Evolutionary conservation across 2,888 invertebrate species (phyloP), one percentile per base, ranked within the genome.

Genomic region (Epiblema foenella): DNA sequence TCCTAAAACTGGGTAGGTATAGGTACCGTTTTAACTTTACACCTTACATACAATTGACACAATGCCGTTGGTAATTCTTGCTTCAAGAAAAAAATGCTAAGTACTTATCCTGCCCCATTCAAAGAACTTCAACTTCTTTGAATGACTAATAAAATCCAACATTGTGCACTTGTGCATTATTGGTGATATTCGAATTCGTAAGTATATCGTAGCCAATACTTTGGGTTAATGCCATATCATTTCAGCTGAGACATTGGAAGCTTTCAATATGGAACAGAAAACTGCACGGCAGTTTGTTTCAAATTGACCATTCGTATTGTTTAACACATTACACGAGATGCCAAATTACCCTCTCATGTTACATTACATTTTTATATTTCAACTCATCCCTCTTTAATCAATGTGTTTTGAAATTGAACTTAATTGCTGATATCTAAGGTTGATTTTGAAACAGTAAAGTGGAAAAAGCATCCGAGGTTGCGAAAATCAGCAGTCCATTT

Each of bases 281-380:
- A 75, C 73, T 52, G 71, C 51, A 69, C 68, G 69, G 72, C 73
- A 76, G 77, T 81, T 79, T 68, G 77, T 79, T 80, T 83, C 79
- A 81, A 86, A 86, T 84, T 75, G 81, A 77, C 75, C 79, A 75
- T 79, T 77, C 65, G 71, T 72, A 77, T 74, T 77, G 77, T 75
- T 78, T 76, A 73, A 77, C 74, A 80, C 78, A 81, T 79, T 81
- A 75, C 75, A 78, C 75, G 78, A 74, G 57, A 72, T 72, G 72
- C 74, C 72, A 75, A 74, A 73, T 64, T 77, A 74, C 73, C 66
- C 65, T 65, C 73, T 74, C 70, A 75, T 77, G 78, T 79, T 77
- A 77, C 77, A 72, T 78, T 75, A 77, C 76, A 37, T 37, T 15
- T 10, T 20, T 18, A 33, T 20, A 37, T 64, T 11, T 39, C 1